Evolutionary conservation across 2,888 invertebrate genomes (phyloP).

Genomic region (Ennomos fuscantarius): DNA sequence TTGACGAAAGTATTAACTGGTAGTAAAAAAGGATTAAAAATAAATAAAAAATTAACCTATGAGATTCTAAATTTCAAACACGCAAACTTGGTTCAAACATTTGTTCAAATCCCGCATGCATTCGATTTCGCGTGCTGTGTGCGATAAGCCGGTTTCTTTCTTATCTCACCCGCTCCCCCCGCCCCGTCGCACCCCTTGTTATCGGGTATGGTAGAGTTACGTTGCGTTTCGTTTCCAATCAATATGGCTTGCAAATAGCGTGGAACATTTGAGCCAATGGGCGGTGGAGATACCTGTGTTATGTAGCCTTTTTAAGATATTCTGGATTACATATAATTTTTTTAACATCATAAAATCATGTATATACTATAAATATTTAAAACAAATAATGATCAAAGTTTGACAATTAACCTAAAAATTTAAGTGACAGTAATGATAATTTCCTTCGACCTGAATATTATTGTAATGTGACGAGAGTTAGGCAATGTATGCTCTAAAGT

Average conservation of each 20-base stretch:
- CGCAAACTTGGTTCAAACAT: conserved; percentile 4
- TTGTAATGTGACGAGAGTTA: too few species aligned
- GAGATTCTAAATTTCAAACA: too few species aligned
- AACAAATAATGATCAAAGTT: too few species aligned
- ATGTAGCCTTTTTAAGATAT: not conserved
- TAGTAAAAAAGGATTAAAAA: too few species aligned
- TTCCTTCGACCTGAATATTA: too few species aligned
- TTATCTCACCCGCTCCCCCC: conserved; percentile 54
- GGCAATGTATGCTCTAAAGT: too few species aligned
- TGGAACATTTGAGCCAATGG: conserved; percentile 4
- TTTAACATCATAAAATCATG: too few species aligned
- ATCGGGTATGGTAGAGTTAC: conserved; percentile 50
- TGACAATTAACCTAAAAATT: too few species aligned
- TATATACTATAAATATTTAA: too few species aligned
- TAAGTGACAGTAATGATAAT: too few species aligned
- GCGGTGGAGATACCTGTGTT: not conserved
- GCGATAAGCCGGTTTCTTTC: conserved; percentile 69
- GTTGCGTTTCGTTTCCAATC: conserved; percentile 51
- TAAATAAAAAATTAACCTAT: not conserved
- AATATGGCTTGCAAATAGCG: conserved; percentile 41
- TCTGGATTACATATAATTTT: not conserved
- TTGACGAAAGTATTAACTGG: too few species aligned
- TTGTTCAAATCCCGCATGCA: conserved; percentile 50
- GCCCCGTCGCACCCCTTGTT: conserved; percentile 39
- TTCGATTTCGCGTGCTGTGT: conserved; percentile 57